Evolutionary conservation across 2,113 vertebrate genomes (phyloP).

Genomic region (Halichoerus grypus): DNA sequence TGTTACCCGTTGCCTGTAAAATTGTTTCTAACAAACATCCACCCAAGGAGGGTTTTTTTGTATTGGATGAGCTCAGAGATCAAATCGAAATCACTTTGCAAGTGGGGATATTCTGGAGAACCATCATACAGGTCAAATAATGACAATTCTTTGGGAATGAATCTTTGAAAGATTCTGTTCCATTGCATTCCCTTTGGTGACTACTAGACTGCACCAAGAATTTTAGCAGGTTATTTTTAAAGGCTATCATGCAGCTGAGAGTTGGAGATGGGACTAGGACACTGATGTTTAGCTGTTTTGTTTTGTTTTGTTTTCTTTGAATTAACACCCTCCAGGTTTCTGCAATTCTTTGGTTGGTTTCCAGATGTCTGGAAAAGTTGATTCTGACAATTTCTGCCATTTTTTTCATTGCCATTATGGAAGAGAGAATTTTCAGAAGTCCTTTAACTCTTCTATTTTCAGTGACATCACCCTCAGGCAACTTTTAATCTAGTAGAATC

Average conservation of each 20-base stretch:
- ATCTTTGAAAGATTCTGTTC: not conserved
- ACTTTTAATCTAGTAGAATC: slow-evolving; percentile 15
- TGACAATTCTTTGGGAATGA: not conserved
- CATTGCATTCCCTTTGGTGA: not conserved
- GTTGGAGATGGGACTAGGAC: not conserved
- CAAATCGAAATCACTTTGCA: not conserved
- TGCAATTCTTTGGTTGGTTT: not conserved
- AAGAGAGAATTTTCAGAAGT: slow-evolving; percentile 10
- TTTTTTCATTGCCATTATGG: not conserved
- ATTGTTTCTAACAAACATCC: slow-evolving; percentile 19
- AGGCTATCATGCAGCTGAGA: not conserved
- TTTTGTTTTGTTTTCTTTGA: not conserved
- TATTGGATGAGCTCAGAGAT: not conserved
- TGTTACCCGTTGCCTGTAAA: not conserved
- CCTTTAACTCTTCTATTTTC: not conserved
- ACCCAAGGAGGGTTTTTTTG: not conserved
- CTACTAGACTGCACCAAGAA: not conserved
- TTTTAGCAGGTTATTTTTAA: not conserved
- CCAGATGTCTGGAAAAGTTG: not conserved
- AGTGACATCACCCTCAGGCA: not conserved
- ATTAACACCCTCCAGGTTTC: not conserved
- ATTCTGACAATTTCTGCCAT: not conserved
- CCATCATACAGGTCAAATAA: not conserved
- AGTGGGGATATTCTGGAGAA: not conserved
- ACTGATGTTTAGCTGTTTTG: not conserved